A percentile compares a stretch with the other conserved stretches of the same genome.
Conservation (phyloP, 64 coral and sea anemone species). For the Trachythela sp. region DNA sequence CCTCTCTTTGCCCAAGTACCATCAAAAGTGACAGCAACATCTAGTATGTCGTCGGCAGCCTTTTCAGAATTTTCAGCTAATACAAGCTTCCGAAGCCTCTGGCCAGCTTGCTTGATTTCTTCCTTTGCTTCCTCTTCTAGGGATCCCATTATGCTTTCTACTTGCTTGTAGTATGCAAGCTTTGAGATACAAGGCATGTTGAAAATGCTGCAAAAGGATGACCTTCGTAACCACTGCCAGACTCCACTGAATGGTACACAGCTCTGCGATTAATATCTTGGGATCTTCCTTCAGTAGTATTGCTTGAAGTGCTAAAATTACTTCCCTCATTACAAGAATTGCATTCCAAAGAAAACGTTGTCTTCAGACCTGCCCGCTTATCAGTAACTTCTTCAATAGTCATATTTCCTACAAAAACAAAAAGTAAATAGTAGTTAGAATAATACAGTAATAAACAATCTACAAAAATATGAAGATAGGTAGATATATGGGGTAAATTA, state of each 20-base stretch:
- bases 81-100: not conserved
- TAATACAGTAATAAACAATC: too few species aligned
- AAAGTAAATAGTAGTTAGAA: too few species aligned
- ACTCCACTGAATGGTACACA: constrained; percentile 35
- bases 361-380: constrained; percentile 36
- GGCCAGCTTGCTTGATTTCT: not conserved
- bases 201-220: not conserved
- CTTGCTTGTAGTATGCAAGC: not conserved
- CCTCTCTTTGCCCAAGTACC: constrained; percentile 6
- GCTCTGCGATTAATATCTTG: constrained; percentile 42
- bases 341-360: constrained; percentile 36
- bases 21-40: not conserved
- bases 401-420: constrained; percentile 27
- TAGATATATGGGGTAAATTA: too few species aligned
- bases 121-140: not conserved
- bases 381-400: constrained; percentile 17
- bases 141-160: not conserved
- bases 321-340: constrained; percentile 31
- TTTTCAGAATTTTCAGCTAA: not conserved
- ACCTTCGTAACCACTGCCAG: constrained; percentile 38
- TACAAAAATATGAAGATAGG: too few species aligned
- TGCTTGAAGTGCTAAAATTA: not conserved
- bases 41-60: not conserved
- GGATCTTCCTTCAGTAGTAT: constrained; percentile 27
- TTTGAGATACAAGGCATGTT: not conserved